Evolutionary conservation across 2,113 vertebrate genomes (phyloP), one percentile per base, ranked within the genome.

Genomic region (Anhinga rufa): DNA sequence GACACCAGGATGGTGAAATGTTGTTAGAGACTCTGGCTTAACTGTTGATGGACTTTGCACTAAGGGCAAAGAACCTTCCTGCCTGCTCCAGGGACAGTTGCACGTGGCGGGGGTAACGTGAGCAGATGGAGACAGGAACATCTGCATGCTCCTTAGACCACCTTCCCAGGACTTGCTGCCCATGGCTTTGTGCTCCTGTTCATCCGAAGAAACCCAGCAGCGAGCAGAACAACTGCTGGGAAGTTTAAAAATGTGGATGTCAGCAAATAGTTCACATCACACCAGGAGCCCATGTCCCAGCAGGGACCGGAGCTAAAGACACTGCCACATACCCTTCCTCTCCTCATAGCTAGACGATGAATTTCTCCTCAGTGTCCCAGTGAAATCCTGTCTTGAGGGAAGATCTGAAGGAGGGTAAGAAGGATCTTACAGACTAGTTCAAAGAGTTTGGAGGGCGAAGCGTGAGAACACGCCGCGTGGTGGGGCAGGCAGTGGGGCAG

Each of bases 301-400:
- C 19, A 52, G 48, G 14, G 46, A 70, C 14, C 3, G 6, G 25
- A 74, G 49, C n/a, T 51, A 25, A 81, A 77, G 58, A 34, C 16
- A 54, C 28, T 3, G 9, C 21, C 31, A 49, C 88, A 64, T 61
- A 24, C 69, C 74, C 49, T 93, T 89, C 82, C 36, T 51, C 51
- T 95, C 72, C 77, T 94, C 93, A 92, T 94, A 92, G 57, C 69
- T 54, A 91, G 88, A 86, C 3, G 1, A 82, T 91, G 42, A 88
- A 85, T 79, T 91, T 86, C 77, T 65, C 72, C 64, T 78, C 32
- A 4, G 15, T 26, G 25, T 62, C 88, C 58, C 32, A 31, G 62
- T 25, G 74, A 87, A 89, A 85, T 69, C 54, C 81, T 28, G n/a
- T 91, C 70, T 80, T 14, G 0, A 64, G 36, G 24, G 20, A 82